These are phyloP conservation scores for Diloba caeruleocephala DNA, from an alignment of 2,888 invertebrate species.

Conservation along the genomic window DNA sequence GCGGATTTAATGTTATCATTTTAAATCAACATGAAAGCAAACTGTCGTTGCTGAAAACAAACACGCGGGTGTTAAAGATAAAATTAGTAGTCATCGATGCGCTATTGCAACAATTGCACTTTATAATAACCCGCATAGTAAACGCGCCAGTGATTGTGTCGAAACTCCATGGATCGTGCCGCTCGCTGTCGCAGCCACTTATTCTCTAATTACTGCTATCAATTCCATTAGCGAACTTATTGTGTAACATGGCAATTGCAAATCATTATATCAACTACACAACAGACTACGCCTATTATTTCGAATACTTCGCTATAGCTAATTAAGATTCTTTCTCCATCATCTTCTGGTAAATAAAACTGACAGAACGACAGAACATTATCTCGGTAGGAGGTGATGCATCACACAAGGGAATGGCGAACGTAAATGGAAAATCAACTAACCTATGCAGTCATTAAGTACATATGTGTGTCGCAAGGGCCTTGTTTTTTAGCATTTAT, in stretches of 20 bases:
- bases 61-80: slow-evolving; percentile 51
- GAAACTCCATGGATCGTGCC: slow-evolving; percentile 67
- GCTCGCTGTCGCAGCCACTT: slow-evolving; percentile 63
- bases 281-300: slow-evolving; percentile 30
- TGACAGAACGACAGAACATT: slow-evolving; percentile 54
- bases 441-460: slow-evolving; percentile 66
- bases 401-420: slow-evolving; percentile 55
- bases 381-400: slow-evolving; percentile 68
- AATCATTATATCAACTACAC: slow-evolving; percentile 54
- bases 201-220: slow-evolving; percentile 79
- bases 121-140: slow-evolving; percentile 86
- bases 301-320: slow-evolving; percentile 29
- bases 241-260: slow-evolving; percentile 62
- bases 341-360: slow-evolving; percentile 42
- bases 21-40: slow-evolving; percentile 36
- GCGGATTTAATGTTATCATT: no score
- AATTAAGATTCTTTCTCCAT: slow-evolving; percentile 46
- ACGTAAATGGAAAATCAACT: slow-evolving; percentile 78
- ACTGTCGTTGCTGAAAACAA: slow-evolving; percentile 30
- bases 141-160: slow-evolving; percentile 72
- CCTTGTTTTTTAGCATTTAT: slow-evolving; percentile 84
- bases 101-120: slow-evolving; percentile 72
- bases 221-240: slow-evolving; percentile 73
- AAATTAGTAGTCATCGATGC: slow-evolving; percentile 63
- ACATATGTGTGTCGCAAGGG: slow-evolving; percentile 74